Evolutionary conservation across 92 coral and sea anemone genomes (phyloP), one percentile per base, ranked within the genome.

Genomic region (Parazoanthus atlanticus): DNA sequence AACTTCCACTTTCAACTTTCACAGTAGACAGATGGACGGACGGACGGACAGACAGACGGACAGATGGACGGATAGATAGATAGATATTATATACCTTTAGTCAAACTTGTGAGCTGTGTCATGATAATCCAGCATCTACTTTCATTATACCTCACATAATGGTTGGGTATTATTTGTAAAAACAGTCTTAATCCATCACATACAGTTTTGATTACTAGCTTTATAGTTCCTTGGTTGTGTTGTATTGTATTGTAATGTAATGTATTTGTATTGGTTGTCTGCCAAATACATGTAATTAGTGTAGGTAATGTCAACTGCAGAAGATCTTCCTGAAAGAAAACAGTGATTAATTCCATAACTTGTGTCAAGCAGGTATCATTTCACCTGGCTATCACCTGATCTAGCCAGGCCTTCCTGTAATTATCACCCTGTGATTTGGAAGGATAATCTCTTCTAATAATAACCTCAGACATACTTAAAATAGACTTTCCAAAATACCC

Each of bases 391-490:
- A 28, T 61, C 69, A 61, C 28, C 69, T 21, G 28, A 61, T 75
- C 79, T n/a, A 8, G 10, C 79, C 52, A 75, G 28, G n/a, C 13
- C 49, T 75, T 75, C 79, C 43, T 17, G 46, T 41, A 75, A 75
- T 75, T 75, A 75, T 75, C 79, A 75, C 79, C 79, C 25, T 12
- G 26, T 33, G 79, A 75, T 75, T 33, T 36, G 29, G 12, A 75
- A 25, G 10, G 26, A 75, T 75, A 2, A 33, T 33, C 40, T n/a
- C 4, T 5, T 33, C 79, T 75, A 75, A 33, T 75, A 33, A 75
- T 75, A 75, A 75, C 79, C 58, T 36, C 79, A 75, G 43, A 75
- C 52, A 36, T 75, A 36, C 79, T 32, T 33, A 75, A 75, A 75
- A 75, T 75, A 75, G 34, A 38, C 26, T 33, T 19, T 36, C 52